Evolutionary conservation across 64 coral and sea anemone species (phyloP), one percentile per base, ranked within the genome.

Genomic region (Acropora tenuis): DNA sequence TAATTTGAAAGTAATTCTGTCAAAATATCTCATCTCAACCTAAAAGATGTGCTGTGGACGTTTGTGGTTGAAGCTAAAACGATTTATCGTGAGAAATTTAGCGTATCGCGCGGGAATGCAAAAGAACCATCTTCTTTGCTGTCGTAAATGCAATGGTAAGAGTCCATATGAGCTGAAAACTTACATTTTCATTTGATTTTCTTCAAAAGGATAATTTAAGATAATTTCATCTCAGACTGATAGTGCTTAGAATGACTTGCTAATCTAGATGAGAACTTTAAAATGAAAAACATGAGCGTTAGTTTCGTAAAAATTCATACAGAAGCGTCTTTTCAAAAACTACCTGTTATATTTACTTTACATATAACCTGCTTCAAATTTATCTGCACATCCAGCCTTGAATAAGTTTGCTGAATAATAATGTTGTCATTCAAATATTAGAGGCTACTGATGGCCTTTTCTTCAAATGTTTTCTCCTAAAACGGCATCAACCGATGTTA

Each of bases 111-210:
- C 61, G 4, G 63, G 82, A 10, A 18, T 85, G 45, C 82, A 85
- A 58, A 85, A 50, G 47, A 17, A 49, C 0, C 82, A 71, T 71
- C 50, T 85, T 19, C 65, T 85, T 2, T 71, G 65, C 8, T 85
- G 82, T 7, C 82, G 82, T 10, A 48, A 66, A 85, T 85, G 82
- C 82, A 85, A 71, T 17, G 82, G 82, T 85, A 49, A 72, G 82
- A 19, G 20, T 47, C 1, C 30, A 30, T 30, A 30, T 30, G 30
- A 30, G 30, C 30, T 30, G 30, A 30, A 13, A 5, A 5, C 60
- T 80, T 83, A 2, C 41, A 16, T 66, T 15, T 7, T 67, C 41
- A 2, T 52, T 6, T 78, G 45, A 41, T 40, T 4, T 30, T 9
- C 45, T 18, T 20, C 20, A 73, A 50, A 50, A 80, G 8, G 49